Conservation (phyloP, 2,888 invertebrate genomes). For the Griposia aprilina region DNA sequence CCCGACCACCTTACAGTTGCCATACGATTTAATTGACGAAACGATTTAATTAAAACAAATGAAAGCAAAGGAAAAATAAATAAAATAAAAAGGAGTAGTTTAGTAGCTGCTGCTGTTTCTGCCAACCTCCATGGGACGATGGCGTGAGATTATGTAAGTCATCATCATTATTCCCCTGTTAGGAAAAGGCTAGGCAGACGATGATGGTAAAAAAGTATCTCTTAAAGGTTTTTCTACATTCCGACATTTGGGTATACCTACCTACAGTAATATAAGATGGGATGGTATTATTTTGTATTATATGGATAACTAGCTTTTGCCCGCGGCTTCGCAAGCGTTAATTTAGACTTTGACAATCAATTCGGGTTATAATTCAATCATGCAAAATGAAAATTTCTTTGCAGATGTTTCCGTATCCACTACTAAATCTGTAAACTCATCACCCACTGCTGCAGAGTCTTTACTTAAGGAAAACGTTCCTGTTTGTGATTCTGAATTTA, state of each 20-base stretch:
- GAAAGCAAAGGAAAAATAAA: background rate
- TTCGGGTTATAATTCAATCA: too few relatives aligned
- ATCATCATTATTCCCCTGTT: background rate
- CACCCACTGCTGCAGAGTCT: too few relatives aligned
- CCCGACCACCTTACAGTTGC: background rate
- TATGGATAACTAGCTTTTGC: too few relatives aligned
- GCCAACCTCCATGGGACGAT: background rate
- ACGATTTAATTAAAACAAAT: background rate
- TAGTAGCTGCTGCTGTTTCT: background rate
- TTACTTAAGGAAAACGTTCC: too few relatives aligned
- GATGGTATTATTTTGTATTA: background rate
- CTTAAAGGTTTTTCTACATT: background rate
- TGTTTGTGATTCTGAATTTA: too few relatives aligned
- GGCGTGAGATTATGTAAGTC: background rate
- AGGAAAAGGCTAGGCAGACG: background rate
- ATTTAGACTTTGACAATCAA: too few relatives aligned
- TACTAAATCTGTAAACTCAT: too few relatives aligned
- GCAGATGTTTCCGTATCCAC: too few relatives aligned
- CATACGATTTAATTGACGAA: slow-evolving; percentile 13
- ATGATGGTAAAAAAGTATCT: background rate
- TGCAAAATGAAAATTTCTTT: too few relatives aligned
- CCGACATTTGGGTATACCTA: background rate
- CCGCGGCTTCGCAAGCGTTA: too few relatives aligned
- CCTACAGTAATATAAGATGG: background rate
- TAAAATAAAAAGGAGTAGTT: background rate